phyloP scores from a whole-genome alignment of 2,113 vertebrate genomes.

The Hippoglossus stenolepis region DNA sequence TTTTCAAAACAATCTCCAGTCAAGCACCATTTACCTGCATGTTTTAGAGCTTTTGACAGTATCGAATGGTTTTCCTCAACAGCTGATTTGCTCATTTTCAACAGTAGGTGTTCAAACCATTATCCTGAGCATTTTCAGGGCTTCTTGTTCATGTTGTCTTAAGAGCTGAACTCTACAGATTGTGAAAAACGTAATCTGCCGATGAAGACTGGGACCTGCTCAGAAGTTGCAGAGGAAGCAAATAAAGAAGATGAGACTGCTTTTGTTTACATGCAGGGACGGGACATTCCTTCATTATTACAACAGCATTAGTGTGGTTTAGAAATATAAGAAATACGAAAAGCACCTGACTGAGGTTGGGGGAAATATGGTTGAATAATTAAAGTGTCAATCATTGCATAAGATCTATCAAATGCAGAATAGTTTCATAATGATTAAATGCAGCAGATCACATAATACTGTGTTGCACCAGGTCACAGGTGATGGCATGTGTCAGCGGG shows the following conservation, averaged over 20 bases:
- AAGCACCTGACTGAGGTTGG: not conserved
- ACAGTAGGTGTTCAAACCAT: not conserved
- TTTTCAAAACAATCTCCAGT: too few relatives aligned
- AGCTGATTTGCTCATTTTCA: not conserved
- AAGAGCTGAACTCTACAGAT: too few relatives aligned
- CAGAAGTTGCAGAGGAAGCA: not conserved
- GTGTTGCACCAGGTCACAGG: constrained; percentile 40
- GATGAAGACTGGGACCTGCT: not conserved
- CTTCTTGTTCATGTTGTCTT: not conserved
- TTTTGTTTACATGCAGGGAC: not conserved
- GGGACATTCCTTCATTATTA: not conserved
- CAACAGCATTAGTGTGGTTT: not conserved
- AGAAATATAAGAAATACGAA: not conserved
- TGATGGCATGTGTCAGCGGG: constrained; percentile 43
- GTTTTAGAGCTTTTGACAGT: too few relatives aligned
- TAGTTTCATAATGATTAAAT: too few relatives aligned
- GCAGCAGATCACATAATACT: not conserved
- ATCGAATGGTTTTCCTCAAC: too few relatives aligned
- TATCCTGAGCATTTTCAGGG: not conserved
- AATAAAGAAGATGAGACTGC: not conserved
- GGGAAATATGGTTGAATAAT: not conserved
- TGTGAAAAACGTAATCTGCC: not conserved
- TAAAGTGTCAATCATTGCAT: not conserved
- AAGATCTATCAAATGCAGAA: not conserved
- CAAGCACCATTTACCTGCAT: too few relatives aligned